A percentile compares a stretch with the other conserved stretches of the same genome.
These are phyloP conservation scores for Loris lydekkerianus DNA, from an alignment of 2,797 vertebrate genomes.

Conservation along the genomic window DNA sequence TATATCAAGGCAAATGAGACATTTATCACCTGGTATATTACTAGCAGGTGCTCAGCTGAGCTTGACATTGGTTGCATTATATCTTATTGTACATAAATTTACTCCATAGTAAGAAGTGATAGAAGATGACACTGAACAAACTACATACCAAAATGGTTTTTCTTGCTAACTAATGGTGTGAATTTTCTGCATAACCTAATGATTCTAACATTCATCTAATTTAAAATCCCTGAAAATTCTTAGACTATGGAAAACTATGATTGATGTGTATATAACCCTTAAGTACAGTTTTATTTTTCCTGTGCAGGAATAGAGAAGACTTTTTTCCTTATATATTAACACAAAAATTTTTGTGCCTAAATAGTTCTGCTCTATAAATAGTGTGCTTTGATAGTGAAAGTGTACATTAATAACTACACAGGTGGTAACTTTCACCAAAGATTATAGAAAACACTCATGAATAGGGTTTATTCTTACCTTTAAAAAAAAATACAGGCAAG, in stretches of 20 bases:
- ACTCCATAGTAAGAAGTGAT: slow-evolving; percentile 16
- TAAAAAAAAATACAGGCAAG: neutral
- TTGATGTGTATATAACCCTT: neutral
- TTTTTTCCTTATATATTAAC: neutral
- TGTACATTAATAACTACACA: slow-evolving; percentile 32
- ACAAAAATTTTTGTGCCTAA: neutral
- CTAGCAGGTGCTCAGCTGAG: slow-evolving; percentile 56
- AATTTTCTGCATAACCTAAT: slow-evolving; percentile 12
- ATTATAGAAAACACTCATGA: neutral
- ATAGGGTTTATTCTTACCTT: neutral
- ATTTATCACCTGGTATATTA: neutral
- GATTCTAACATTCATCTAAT: neutral
- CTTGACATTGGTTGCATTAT: slow-evolving; percentile 47
- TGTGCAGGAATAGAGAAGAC: neutral
- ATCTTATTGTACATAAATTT: neutral
- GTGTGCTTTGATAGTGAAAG: neutral
- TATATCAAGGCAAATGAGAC: neutral
- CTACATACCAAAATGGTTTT: slow-evolving; percentile 39
- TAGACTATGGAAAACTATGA: slow-evolving; percentile 3
- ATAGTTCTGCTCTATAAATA: slow-evolving; percentile 29
- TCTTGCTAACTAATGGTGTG: neutral
- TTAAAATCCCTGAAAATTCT: neutral
- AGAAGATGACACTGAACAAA: neutral
- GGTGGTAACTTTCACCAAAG: neutral
- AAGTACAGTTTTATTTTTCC: neutral